A percentile compares a stretch with the other conserved stretches of the same genome.
These are phyloP conservation scores for Sigmodon hispidus DNA, from an alignment of 2,113 vertebrate genomes.

Conservation along the genomic window DNA sequence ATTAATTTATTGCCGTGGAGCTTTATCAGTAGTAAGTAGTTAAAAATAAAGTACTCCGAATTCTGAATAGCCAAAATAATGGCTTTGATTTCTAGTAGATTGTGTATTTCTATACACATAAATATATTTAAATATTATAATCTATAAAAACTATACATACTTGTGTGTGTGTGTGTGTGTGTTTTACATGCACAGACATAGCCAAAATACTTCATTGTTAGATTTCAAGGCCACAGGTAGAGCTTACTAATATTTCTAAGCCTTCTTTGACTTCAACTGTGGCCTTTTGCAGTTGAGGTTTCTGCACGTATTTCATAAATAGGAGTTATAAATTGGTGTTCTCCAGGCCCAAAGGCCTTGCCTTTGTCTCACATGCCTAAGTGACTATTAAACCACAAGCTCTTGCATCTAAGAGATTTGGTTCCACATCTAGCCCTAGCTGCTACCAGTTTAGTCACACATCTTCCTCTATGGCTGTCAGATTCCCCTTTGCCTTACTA, in stretches of 20 bases:
- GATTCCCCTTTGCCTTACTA: constrained; percentile 18
- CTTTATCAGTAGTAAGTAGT: constrained; percentile 14
- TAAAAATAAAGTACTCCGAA: constrained; percentile 51
- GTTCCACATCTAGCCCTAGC: background rate
- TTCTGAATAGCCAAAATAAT: constrained; percentile 57
- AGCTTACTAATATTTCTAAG: constrained; percentile 21
- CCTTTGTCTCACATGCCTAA: constrained; percentile 30
- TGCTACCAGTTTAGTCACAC: background rate
- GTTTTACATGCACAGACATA: background rate
- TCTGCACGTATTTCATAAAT: constrained; percentile 14
- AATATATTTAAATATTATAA: background rate
- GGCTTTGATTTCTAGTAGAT: constrained; percentile 51
- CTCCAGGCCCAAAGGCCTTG: constrained; percentile 3
- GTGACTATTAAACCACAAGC: constrained; percentile 29
- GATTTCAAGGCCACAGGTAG: background rate
- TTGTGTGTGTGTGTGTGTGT: background rate
- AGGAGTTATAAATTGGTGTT: background rate
- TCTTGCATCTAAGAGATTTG: constrained; percentile 19
- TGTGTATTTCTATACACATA: background rate
- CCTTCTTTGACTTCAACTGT: background rate
- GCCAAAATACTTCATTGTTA: constrained; percentile 29
- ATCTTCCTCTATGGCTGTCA: background rate
- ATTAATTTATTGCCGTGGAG: constrained; percentile 50
- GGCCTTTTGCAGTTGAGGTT: constrained; percentile 40
- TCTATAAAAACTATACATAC: background rate